Conservation (phyloP, 35 echinoderm and acorn worm species). For the Anneissia japonica region DNA sequence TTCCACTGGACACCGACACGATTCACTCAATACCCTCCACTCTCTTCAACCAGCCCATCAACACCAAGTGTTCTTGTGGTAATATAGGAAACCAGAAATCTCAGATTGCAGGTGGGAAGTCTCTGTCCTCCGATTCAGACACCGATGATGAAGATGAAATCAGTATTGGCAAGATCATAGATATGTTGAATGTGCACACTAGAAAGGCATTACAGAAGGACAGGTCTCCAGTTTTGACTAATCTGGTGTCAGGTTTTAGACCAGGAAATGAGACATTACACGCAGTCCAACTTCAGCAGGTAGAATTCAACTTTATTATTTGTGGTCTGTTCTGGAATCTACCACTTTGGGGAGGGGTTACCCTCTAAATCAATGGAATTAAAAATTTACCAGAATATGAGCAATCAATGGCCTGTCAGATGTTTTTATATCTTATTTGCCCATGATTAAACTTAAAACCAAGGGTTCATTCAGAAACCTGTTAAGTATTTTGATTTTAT, state of each 20-base stretch:
- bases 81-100: not conserved
- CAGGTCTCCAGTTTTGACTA: not conserved
- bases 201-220: not conserved
- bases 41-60: not conserved
- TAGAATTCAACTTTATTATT: too few species aligned
- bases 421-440: too few species aligned
- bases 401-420: too few species aligned
- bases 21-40: not conserved
- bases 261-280: not conserved
- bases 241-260: not conserved
- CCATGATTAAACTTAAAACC: too few species aligned
- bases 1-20: not conserved
- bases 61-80: not conserved
- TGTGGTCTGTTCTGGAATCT: too few species aligned
- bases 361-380: too few species aligned
- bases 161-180: not conserved
- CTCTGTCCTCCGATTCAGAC: not conserved
- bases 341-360: too few species aligned
- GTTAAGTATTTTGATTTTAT: too few species aligned
- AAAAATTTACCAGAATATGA: too few species aligned
- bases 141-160: not conserved
- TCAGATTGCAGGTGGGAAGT: not conserved
- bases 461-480: too few species aligned
- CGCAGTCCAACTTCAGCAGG: not conserved
- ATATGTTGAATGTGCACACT: not conserved